A percentile compares a stretch with the other conserved stretches of the same genome.
phyloP scores from a whole-genome alignment of 2,888 invertebrate species.

The Spialia ferax region DNA sequence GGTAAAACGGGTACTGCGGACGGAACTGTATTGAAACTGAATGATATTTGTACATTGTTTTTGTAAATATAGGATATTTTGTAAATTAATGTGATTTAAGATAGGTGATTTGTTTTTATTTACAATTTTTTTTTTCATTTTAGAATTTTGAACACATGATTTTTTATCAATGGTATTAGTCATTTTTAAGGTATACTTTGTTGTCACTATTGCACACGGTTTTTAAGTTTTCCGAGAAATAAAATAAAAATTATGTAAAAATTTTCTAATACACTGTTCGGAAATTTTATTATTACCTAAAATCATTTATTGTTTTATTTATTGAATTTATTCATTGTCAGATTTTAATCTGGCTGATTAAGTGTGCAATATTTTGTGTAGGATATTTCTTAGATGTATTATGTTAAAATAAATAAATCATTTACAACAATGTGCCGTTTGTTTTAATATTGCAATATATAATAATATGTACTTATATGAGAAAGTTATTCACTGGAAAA shows the following conservation, averaged over 20 bases:
- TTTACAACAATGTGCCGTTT: neutral
- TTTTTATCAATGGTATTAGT: neutral
- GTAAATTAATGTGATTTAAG: constrained; percentile 8
- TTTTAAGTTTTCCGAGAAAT: neutral
- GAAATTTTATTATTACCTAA: constrained; percentile 11
- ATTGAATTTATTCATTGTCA: constrained; percentile 38
- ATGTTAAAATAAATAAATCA: constrained; percentile 12
- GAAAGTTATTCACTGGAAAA: too few relatives aligned
- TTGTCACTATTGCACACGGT: neutral
- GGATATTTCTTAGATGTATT: neutral
- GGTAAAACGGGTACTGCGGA: too few relatives aligned
- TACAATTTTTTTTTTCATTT: neutral
- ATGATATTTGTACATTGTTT: constrained; percentile 14
- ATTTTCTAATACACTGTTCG: neutral
- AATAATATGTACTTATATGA: too few relatives aligned
- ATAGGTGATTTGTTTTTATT: too few relatives aligned
- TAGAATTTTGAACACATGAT: neutral
- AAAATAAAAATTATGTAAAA: neutral
- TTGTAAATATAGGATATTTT: constrained; percentile 39
- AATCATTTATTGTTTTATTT: constrained; percentile 27
- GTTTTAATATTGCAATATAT: neutral
- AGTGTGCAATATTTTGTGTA: constrained; percentile 67
- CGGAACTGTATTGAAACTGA: constrained; percentile 14
- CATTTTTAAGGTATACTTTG: neutral
- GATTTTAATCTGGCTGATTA: constrained; percentile 52